Percentiles rank a stretch among this genome's conserved stretches.
These are phyloP conservation scores for Euura lappo DNA, from an alignment of 1,140 invertebrate genomes.

Conservation along the genomic window DNA sequence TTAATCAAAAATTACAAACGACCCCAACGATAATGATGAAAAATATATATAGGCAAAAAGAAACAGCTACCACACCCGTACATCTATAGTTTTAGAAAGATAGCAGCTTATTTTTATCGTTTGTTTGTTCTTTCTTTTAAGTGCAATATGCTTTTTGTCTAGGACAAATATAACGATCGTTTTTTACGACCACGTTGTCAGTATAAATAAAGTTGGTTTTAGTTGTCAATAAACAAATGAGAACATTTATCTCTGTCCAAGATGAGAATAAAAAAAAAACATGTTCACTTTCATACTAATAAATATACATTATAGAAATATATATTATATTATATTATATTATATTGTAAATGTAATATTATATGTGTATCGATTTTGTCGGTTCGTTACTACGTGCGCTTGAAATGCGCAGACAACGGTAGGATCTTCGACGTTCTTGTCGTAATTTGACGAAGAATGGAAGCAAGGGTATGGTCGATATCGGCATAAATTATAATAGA, in stretches of 20 bases:
- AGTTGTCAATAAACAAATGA: no score
- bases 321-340: not conserved
- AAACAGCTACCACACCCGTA: not conserved
- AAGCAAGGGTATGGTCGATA: not conserved
- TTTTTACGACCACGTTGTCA: not conserved
- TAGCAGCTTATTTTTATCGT: not conserved
- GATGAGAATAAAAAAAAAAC: not conserved
- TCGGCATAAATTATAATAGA: not conserved
- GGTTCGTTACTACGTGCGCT: no score
- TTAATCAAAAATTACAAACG: no score
- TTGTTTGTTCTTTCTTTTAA: not conserved
- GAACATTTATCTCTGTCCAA: not conserved
- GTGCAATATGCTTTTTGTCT: slow-evolving; percentile 1
- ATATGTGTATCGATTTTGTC: no score
- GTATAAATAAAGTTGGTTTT: not conserved
- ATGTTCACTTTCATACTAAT: not conserved
- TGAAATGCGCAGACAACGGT: no score
- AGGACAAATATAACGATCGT: not conserved
- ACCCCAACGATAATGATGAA: no score
- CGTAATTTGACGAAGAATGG: not conserved
- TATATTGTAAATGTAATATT: no score
- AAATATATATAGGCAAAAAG: not conserved
- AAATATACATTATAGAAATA: not conserved
- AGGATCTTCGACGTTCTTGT: not conserved
- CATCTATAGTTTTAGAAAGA: not conserved